These are phyloP conservation scores for Myotis findleyi DNA, from an alignment of 2,797 vertebrate genomes.

Conservation along the genomic window DNA sequence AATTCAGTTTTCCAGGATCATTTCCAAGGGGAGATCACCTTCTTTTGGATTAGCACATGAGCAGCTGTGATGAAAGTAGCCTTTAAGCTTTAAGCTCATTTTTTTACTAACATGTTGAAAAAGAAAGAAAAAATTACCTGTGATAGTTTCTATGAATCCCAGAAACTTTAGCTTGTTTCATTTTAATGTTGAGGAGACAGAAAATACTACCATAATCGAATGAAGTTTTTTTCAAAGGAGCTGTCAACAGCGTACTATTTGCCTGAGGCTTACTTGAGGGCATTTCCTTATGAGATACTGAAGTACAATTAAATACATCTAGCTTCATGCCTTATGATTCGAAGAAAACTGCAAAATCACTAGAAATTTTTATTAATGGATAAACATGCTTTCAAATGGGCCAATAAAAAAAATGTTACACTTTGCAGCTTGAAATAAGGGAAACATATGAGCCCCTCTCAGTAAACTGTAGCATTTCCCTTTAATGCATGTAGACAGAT, in stretches of 20 bases:
- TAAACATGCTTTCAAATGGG: conserved; percentile 34
- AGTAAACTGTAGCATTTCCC: neutral
- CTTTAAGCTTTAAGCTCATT: conserved; percentile 50
- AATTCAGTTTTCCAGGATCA: conserved; percentile 51
- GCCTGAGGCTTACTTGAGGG: conserved; percentile 63
- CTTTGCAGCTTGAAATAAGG: neutral
- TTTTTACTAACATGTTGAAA: conserved; percentile 34
- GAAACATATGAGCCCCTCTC: neutral
- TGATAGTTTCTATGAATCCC: conserved; percentile 45
- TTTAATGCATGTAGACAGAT: neutral
- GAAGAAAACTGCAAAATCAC: conserved; percentile 12
- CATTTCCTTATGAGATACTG: conserved; percentile 36
- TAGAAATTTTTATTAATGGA: conserved; percentile 49
- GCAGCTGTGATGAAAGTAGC: conserved; percentile 57
- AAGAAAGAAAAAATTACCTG: conserved; percentile 53
- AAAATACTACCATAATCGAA: conserved; percentile 49
- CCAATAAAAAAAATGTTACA: neutral
- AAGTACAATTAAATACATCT: conserved; percentile 54
- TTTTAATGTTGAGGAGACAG: conserved; percentile 65
- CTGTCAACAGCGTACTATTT: conserved; percentile 44
- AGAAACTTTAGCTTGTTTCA: conserved; percentile 46
- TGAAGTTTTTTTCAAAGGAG: conserved; percentile 13
- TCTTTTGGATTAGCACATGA: conserved; percentile 50
- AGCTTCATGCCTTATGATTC: neutral
- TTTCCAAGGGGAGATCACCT: conserved; percentile 69